Evolutionary conservation across 2,113 vertebrate genomes (phyloP).

Genomic region (Campylomormyrus numenius): DNA sequence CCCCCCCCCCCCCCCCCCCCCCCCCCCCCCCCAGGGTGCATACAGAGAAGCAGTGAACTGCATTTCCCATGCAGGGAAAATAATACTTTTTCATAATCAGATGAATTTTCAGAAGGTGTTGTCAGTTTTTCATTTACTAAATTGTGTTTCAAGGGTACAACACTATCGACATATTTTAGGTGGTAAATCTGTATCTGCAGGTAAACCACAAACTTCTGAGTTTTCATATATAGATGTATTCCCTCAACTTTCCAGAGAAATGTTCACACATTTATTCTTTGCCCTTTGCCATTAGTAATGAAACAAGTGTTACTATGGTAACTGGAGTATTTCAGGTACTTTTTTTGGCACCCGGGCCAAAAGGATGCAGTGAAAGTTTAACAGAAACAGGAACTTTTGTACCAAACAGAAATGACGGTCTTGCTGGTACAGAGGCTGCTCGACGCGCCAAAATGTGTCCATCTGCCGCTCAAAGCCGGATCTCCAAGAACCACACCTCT

Average conservation of each 20-base stretch:
- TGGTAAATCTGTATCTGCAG: background rate
- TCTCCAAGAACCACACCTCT: background rate
- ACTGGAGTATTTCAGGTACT: slow-evolving; percentile 36
- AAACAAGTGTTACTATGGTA: slow-evolving; percentile 43
- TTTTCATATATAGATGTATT: background rate
- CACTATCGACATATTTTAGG: background rate
- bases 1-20: background rate
- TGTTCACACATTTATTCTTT: slow-evolving; percentile 22
- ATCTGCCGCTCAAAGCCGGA: background rate
- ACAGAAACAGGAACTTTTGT: background rate
- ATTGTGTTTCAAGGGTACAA: background rate
- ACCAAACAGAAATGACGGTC: background rate
- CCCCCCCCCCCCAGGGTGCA: background rate
- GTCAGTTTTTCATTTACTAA: background rate
- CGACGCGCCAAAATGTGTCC: background rate
- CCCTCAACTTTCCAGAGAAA: slow-evolving; percentile 21
- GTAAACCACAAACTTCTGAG: background rate
- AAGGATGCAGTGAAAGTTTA: slow-evolving; percentile 16
- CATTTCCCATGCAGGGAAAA: background rate
- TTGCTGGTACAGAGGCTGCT: background rate
- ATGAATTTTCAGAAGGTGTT: background rate
- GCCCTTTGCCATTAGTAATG: slow-evolving; percentile 39
- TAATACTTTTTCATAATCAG: background rate
- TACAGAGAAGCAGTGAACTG: background rate
- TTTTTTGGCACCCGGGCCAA: slow-evolving; percentile 27